Base-by-base conservation (phyloP, 2,888 invertebrate genomes). In the Tillus elongatus region DNA sequence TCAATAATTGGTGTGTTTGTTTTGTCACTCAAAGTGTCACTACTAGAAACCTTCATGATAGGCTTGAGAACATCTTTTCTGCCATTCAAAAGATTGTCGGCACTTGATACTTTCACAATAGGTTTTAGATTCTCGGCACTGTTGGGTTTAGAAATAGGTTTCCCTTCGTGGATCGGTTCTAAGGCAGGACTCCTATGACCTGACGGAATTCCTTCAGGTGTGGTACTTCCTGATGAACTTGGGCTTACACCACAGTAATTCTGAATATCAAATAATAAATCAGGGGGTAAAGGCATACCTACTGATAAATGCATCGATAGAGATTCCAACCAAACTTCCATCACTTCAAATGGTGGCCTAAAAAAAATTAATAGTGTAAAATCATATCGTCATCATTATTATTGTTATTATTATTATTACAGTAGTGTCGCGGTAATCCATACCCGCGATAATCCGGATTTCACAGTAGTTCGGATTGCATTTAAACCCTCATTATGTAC, bases 281-380 rank as follows among this genome's bases (percentile, higher is more conserved):
- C 76, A 3, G 73, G 64, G 1, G 84, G 81, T 35, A 77, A 57
- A 0, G 78, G 68, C 40, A 72, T 74, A 2, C 78, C 74, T 9
- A 74, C 72, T 0, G 79, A 74, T 39, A 84, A 64, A 53, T 84
- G 81, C 71, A 80, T 77, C 13, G 80, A 78, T 32, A 90, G 64
- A 15, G 80, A 79, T 60, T 87, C 83, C 35, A 91, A 67, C 91
- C 92, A 91, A n/a, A 82, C 77, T 66, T 87, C 83, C 61, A 90
- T 76, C 19, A 86, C 79, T 58, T 91, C 90, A 66, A 92, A 92
- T 1, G 89, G 82, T 0, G 92, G 92, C 54, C 90, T 86, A 39
- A 11, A 57, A 53, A 41, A 43, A 40, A 38, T 8, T 19, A 19
- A n/a, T 8, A 19, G n/a, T 19, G n/a, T n/a, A n/a, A n/a, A n/a